A percentile compares a stretch with the other conserved stretches of the same genome.
Conservation (phyloP, 1,140 invertebrate species). For the fruit fly (Drosophila melanogaster) region DNA sequence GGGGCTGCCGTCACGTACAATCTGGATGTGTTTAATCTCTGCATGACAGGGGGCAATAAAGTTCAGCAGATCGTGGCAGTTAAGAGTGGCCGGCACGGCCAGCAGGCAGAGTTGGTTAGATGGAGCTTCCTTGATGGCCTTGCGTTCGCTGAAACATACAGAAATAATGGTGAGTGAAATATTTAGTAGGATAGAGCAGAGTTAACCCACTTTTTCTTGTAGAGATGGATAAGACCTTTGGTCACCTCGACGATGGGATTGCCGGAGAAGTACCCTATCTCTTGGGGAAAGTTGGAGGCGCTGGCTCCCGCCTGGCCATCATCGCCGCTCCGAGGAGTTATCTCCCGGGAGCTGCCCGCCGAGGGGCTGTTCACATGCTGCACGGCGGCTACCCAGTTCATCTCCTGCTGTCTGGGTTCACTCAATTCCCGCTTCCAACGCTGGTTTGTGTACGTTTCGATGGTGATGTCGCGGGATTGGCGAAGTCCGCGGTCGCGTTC, state of each 20-base stretch:
- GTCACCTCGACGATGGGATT: conserved; percentile 98
- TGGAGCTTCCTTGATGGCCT: conserved; percentile 89
- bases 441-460: conserved; percentile 88
- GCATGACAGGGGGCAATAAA: conserved; percentile 97
- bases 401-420: conserved; percentile 27
- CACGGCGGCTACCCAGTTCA: conserved; percentile 79
- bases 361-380: conserved; percentile 71
- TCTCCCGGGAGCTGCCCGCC: conserved; percentile 83
- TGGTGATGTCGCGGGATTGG: conserved; percentile 87
- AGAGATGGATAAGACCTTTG: conserved; percentile 97
- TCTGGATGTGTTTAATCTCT: conserved; percentile 95
- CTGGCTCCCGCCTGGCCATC: conserved; percentile 37
- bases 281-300: conserved; percentile 85
- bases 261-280: conserved; percentile 96
- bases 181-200: too few species aligned
- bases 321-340: conserved; percentile 83
- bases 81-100: conserved; percentile 96
- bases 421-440: conserved; percentile 80
- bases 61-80: conserved; percentile 96
- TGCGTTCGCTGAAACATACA: conserved; percentile 86
- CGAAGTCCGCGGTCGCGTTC: conserved; percentile 86
- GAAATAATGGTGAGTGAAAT: background rate
- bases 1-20: conserved; percentile 93
- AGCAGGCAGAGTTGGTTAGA: conserved; percentile 94
- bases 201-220: conserved; percentile 94